Evolutionary conservation across 35 echinoderm and acorn worm genomes (phyloP), one percentile per base, ranked within the genome.

Genomic region (Amphiura filiformis): DNA sequence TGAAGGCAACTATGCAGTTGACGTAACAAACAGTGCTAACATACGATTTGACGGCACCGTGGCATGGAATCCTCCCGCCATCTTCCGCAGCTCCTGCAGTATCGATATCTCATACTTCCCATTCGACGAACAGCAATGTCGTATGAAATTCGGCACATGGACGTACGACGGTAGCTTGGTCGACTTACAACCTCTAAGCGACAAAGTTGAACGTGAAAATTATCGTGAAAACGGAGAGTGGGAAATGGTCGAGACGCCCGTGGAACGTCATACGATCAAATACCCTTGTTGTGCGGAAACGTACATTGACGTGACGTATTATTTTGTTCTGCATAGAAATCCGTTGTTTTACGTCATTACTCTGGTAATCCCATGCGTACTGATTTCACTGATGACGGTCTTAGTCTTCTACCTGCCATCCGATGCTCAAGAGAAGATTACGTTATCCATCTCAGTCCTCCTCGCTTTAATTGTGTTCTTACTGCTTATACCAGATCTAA

Each of bases 101-200:
- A 96, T 96, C 37, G 84, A 96, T 30, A 91, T 92, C n/a, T 40
- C 77, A 22, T 79, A 90, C 83, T 96, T 96, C 75, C 94, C 94
- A 23, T 96, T 96, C 70, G 94, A 96, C 80, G 82, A 91, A 56
- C 94, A 96, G 78, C 49, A 52, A 0, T 96, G 94, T 39, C 81
- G 86, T 22, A 96, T 96, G 94, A 96, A 96, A 52, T 96, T 96
- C 49, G 94, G 94, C 18, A 91, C 94, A 11, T 96, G 94, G 94
- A 93, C 94, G 2, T 92, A 96, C 87, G 87, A 93, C 38, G 94
- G 90, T 30, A n/a, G 34, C 14, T 32, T 93, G 1, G 77, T 96
- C 17, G 91, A 93, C 78, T 87, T 97, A 18, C 33, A 57, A 18
- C 34, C 82, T 15, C 81, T 79, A 28, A 64, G n/a, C 0, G 0